Base-by-base conservation (phyloP, 2,113 vertebrate species). In the Prunella himalayana region DNA sequence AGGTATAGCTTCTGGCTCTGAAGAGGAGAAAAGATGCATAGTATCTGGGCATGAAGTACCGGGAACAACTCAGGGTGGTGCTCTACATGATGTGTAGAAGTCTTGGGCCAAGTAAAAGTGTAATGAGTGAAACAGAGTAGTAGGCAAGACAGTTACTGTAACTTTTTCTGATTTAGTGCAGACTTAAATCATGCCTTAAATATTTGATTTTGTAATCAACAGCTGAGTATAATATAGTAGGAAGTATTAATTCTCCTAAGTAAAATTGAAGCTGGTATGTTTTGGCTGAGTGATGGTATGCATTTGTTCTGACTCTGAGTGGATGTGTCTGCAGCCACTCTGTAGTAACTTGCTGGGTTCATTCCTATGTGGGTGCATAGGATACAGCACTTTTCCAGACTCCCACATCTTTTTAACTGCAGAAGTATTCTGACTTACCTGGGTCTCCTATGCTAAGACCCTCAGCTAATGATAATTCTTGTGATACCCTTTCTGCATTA, bases 361-460 rank as follows among this genome's bases (percentile, higher is more conserved):
- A 0, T 91, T 56, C 44, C 44, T 56, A 0, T 1, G 5, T 1
- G 3, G 4, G 2, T 54, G 11, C 23, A 2, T 6, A 61, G 56
- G 14, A 13, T 41, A 12, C 50, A 66, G 23, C 0, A 0, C 33
- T 66, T 59, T 82, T 49, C 56, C 35, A 6, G 35, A 21, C 24
- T 77, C 45, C 9, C 16, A 24, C 21, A 27, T 60, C 10, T 80
- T 72, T 80, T 51, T 44, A 56, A 31, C 50, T 73, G 24, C 42
- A 60, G 37, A 44, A 53, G 4, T 17, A 10, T 72, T 91, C 44
- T 76, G 47, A 15, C 31, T 88, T 85, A 13, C 9, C 4, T 53
- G 47, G 11, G 10, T 91, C 23, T 77, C 11, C 25, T 35, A 15
- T 37, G 15, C 39, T 47, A 69, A 72, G 35, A 64, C 27, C 53